A percentile compares a stretch with the other conserved stretches of the same genome.
Conservation (phyloP, 2,797 vertebrate species). For the Rachycentron canadum region DNA sequence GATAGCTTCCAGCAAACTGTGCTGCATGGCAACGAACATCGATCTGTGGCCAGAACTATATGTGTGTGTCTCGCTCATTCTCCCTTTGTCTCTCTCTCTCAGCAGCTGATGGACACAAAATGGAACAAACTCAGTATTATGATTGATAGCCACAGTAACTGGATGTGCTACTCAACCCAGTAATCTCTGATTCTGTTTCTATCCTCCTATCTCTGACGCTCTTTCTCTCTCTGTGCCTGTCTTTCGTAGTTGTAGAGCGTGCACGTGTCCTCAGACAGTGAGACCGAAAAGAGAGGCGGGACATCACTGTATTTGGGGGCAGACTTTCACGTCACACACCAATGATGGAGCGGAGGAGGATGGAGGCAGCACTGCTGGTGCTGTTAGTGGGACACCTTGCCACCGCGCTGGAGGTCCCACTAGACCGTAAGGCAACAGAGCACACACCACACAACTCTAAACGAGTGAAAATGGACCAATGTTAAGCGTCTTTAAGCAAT, state of each 20-base stretch:
- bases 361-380: constrained; percentile 82
- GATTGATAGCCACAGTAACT: constrained; percentile 56
- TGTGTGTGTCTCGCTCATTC: constrained; percentile 33
- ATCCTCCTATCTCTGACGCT: constrained; percentile 41
- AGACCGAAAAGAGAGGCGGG: constrained; percentile 70
- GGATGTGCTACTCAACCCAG: constrained; percentile 41
- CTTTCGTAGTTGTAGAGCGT: constrained; percentile 73
- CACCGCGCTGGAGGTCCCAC: constrained; percentile 93
- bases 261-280: constrained; percentile 59
- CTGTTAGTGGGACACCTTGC: constrained; percentile 89
- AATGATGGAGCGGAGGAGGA: constrained; percentile 87
- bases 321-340: constrained; percentile 75
- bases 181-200: constrained; percentile 31
- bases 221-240: constrained; percentile 24
- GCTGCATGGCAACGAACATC: constrained; percentile 62
- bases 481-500: neutral
- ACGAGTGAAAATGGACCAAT: neutral
- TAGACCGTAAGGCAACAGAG: constrained; percentile 91
- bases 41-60: constrained; percentile 54
- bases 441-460: neutral
- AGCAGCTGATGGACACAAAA: constrained; percentile 49
- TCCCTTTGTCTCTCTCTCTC: constrained; percentile 22
- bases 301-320: constrained; percentile 70
- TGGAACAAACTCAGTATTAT: constrained; percentile 47
- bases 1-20: constrained; percentile 71